Conservation (phyloP, 2,113 vertebrate species). For the Halichoerus grypus region DNA sequence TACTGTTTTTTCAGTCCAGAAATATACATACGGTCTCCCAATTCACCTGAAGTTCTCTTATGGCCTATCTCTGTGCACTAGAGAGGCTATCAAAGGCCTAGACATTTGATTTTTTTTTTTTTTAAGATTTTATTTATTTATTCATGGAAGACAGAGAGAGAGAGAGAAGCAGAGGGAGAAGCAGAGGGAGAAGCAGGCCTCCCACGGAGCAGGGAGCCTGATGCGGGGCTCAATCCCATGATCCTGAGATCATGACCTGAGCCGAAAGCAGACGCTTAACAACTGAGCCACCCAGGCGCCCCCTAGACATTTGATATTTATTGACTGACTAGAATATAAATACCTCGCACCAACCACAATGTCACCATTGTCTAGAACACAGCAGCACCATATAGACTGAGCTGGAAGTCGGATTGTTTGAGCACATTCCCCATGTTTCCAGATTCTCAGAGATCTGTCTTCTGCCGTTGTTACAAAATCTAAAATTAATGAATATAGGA, state of each 20-base stretch:
- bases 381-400: constrained; percentile 99
- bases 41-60: not conserved
- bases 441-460: constrained; percentile 95
- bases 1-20: not conserved
- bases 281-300: too few species aligned
- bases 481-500: constrained; percentile 82
- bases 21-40: not conserved
- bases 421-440: constrained; percentile 93
- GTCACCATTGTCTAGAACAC: constrained; percentile 95
- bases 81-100: not conserved
- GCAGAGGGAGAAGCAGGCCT: too few species aligned
- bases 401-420: constrained; percentile 97
- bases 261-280: too few species aligned
- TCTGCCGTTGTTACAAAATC: constrained; percentile 98
- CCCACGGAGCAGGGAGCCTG: too few species aligned
- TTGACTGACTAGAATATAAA: constrained; percentile 45
- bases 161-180: too few species aligned
- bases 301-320: not conserved
- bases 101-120: not conserved
- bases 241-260: too few species aligned
- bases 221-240: too few species aligned
- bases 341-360: constrained; percentile 97
- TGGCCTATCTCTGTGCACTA: not conserved
- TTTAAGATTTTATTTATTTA: too few species aligned
- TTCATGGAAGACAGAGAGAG: too few species aligned